Base-by-base conservation (phyloP, 2,888 invertebrate genomes). In the Chalcosyrphus nemorum region DNA sequence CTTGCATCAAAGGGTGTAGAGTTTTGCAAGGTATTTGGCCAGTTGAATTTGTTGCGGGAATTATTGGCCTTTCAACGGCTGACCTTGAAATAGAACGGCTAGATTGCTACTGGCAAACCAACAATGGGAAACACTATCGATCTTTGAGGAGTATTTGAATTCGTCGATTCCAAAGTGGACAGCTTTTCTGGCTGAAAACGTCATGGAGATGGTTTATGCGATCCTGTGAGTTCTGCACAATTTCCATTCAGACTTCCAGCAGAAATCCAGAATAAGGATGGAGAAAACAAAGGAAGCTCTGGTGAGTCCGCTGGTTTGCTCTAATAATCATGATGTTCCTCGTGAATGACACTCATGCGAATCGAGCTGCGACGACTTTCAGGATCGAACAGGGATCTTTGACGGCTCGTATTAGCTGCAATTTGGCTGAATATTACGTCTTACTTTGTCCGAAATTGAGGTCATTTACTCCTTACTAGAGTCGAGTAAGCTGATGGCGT, bases 21-120 rank as follows among this genome's bases (percentile, higher is more conserved):
- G 15, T 86, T 84, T 3, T 75, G 52, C 0, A 86, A 59, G 0
- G n/a, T n/a, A n/a, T 86, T 87, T 0, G 90, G 90, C 90, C 90
- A 90, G 32, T 89, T 88, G 29, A 70, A 78, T 19, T 74, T 74
- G 81, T 86, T 88, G 86, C 88, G 88, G n/a, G n/a, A n/a, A n/a
- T n/a, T n/a, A n/a, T n/a, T n/a, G n/a, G n/a, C n/a, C n/a, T n/a
- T n/a, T n/a, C n/a, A n/a, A n/a, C n/a, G 84, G 19, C 89, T 89
- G 88, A 38, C 91, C 90, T 15, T 86, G 89, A 52, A 90, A 90
- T 0, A 90, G 90, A 63, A 91, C 87, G 0, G 89, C 86, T 47
- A 90, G 63, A 45, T 89, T 89, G 0, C 89, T 89, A 17, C 87
- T 89, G 15, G 89, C 89, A 66, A 91, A 89, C 91, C 91, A 90